Percentiles rank a stretch among this genome's conserved stretches.
Evolutionary conservation across 2,888 invertebrate species (phyloP).

Genomic region (Axea sp.): DNA sequence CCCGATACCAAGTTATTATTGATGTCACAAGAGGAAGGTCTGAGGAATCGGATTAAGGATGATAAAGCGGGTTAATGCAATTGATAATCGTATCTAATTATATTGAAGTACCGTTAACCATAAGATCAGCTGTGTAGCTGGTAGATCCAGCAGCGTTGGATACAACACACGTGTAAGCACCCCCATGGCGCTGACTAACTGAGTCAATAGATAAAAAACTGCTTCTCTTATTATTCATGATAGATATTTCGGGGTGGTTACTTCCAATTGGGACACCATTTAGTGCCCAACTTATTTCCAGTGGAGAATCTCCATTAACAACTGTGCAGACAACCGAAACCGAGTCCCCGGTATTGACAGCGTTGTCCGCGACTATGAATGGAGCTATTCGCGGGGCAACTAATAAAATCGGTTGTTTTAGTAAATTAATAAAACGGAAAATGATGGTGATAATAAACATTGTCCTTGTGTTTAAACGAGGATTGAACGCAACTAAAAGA

Average conservation of each 20-base stretch:
- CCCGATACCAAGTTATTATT: no score
- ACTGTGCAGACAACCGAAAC: constrained; percentile 85
- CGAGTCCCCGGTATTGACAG: constrained; percentile 85
- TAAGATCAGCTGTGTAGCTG: constrained; percentile 80
- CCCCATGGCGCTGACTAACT: constrained; percentile 81
- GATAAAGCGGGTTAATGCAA: constrained; percentile 16
- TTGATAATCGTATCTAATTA: constrained; percentile 3
- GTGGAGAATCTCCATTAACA: constrained; percentile 86
- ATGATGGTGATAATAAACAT: not conserved
- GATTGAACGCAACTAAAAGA: no score
- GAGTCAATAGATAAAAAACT: constrained; percentile 82
- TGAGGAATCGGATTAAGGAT: constrained; percentile 6
- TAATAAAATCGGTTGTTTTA: constrained; percentile 72
- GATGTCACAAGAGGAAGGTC: no score
- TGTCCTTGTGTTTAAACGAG: not conserved
- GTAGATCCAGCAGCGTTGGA: constrained; percentile 81
- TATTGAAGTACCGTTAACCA: constrained; percentile 81
- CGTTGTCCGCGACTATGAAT: constrained; percentile 85
- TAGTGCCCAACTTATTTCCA: constrained; percentile 85
- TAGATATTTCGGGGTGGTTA: constrained; percentile 53
- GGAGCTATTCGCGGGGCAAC: constrained; percentile 87
- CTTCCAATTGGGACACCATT: constrained; percentile 79
- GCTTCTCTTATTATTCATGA: constrained; percentile 75
- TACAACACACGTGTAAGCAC: constrained; percentile 82
- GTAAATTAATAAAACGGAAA: constrained; percentile 3